Evolutionary conservation across 1,140 invertebrate genomes (phyloP).

Genomic region (Drosophila ogumai): DNA sequence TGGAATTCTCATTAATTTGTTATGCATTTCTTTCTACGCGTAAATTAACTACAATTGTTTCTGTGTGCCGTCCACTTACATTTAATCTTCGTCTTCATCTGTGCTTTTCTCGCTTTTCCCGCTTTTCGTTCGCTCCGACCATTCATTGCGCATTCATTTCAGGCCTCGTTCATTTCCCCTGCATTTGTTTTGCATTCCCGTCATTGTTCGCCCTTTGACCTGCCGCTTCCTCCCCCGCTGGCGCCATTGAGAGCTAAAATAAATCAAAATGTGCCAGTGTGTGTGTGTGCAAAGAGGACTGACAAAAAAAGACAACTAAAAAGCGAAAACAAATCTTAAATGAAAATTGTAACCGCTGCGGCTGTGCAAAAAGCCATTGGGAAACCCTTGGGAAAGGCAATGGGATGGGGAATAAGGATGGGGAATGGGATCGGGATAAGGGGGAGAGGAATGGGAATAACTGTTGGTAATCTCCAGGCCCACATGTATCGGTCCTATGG

Average conservation of each 20-base stretch:
- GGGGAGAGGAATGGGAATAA: constrained; percentile 15
- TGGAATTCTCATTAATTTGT: constrained; percentile 72
- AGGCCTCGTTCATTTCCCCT: constrained; percentile 61
- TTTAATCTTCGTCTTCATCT: constrained; percentile 75
- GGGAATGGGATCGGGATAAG: neutral
- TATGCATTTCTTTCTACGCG: constrained; percentile 71
- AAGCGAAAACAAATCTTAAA: constrained; percentile 77
- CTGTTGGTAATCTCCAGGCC: constrained; percentile 61
- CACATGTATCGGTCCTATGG: constrained; percentile 55
- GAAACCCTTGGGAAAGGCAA: constrained; percentile 44
- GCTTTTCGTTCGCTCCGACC: constrained; percentile 60
- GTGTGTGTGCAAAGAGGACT: constrained; percentile 23
- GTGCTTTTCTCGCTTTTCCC: constrained; percentile 26
- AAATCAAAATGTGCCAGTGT: constrained; percentile 68
- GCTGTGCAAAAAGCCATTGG: constrained; percentile 51
- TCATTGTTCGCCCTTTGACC: constrained; percentile 32
- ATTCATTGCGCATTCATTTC: constrained; percentile 63
- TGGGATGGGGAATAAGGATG: constrained; percentile 14
- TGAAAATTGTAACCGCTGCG: constrained; percentile 76
- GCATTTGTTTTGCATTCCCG: constrained; percentile 60
- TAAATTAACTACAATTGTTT: constrained; percentile 82
- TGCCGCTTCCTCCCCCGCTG: constrained; percentile 12
- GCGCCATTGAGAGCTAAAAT: constrained; percentile 72
- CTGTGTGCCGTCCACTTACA: constrained; percentile 68
- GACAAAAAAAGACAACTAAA: constrained; percentile 34